phyloP scores from a whole-genome alignment of 2,797 vertebrate genomes.

The Hydrocynus forskahlii region DNA sequence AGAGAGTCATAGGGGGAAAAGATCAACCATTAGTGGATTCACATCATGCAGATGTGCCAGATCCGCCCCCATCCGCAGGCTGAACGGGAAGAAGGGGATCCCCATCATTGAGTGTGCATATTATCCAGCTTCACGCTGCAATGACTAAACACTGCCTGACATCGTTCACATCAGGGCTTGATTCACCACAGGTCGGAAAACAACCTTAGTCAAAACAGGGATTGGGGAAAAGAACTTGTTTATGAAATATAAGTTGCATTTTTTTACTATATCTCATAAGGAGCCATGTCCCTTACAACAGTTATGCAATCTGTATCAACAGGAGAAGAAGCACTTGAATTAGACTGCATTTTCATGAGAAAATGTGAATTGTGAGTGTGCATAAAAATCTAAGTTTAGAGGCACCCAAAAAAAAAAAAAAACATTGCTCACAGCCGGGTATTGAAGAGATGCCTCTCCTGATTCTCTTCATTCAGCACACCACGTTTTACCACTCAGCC shows the following conservation, averaged over 20 bases:
- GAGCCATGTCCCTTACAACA: not conserved
- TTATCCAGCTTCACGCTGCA: conserved; percentile 13
- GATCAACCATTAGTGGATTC: conserved; percentile 31
- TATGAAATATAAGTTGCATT: not conserved
- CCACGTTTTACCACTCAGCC: no score
- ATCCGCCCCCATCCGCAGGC: conserved; percentile 36
- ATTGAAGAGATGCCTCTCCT: no score
- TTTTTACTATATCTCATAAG: not conserved
- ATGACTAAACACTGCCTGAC: conserved; percentile 40
- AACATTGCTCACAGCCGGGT: no score
- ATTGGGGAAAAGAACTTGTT: no score
- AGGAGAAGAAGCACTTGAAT: no score
- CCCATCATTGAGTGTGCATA: conserved; percentile 20
- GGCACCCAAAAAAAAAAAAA: no score
- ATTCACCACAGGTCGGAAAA: not conserved
- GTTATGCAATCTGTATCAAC: not conserved
- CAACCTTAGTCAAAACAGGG: not conserved
- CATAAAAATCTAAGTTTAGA: no score
- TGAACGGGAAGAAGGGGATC: conserved; percentile 49
- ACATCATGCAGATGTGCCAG: conserved; percentile 12
- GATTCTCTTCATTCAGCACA: no score
- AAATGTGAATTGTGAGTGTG: no score
- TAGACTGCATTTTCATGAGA: no score
- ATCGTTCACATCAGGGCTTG: not conserved
- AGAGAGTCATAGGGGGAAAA: conserved; percentile 23